A percentile compares a stretch with the other conserved stretches of the same genome.
These are phyloP conservation scores for Felis catus DNA, from an alignment of 2,113 vertebrate genomes.

Conservation along the genomic window F.catus_Fca126_mat1.0 CM031416.1:52657501-52658000, in stretches of 20 bases:
- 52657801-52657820: neutral
- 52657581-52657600: neutral
- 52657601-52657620: neutral
- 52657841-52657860: neutral
- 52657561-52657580: neutral
- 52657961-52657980: neutral
- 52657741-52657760: neutral
- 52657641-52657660: neutral
- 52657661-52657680: neutral
- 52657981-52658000: neutral
- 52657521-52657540: neutral
- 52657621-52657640: neutral
- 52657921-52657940: neutral
- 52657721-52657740: neutral
- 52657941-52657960: neutral
- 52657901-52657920: neutral
- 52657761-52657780: neutral
- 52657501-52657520: neutral
- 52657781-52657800: neutral
- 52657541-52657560: neutral
- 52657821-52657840: neutral
- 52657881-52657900: neutral
- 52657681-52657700: neutral
- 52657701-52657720: neutral
- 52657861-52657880: neutral